A percentile compares a stretch with the other conserved stretches of the same genome.
phyloP scores from a whole-genome alignment of 2,113 vertebrate genomes.

The Labeo catla region DNA sequence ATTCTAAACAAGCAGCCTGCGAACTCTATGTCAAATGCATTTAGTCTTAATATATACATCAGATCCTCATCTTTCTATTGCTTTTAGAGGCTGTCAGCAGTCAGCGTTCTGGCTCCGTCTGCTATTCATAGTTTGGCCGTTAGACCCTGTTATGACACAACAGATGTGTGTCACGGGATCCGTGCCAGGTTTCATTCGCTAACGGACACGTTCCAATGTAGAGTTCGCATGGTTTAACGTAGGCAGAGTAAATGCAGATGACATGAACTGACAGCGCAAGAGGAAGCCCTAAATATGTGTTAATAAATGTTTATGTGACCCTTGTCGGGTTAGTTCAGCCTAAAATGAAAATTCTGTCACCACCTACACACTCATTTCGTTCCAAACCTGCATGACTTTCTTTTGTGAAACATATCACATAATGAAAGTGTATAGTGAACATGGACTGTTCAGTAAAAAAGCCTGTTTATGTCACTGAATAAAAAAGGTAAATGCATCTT shows the following conservation, averaged over 20 bases:
- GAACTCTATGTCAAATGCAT: constrained; percentile 11
- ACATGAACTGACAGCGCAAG: neutral
- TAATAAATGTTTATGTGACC: neutral
- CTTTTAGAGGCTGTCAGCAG: neutral
- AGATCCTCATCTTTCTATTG: constrained; percentile 9
- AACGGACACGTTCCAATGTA: neutral
- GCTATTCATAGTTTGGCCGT: neutral
- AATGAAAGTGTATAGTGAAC: neutral
- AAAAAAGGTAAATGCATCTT: too few species aligned
- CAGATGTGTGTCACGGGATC: constrained; percentile 5
- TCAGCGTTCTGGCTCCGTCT: neutral
- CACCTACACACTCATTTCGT: neutral
- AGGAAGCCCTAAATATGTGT: neutral
- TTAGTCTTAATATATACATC: constrained; percentile 19
- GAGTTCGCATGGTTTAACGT: neutral
- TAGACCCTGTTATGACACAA: constrained; percentile 10
- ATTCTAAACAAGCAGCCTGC: constrained; percentile 15
- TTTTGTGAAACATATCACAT: neutral
- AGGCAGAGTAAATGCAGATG: neutral
- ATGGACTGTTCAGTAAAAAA: neutral
- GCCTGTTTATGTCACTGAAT: too few species aligned
- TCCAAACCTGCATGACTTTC: neutral
- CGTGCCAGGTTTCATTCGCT: neutral
- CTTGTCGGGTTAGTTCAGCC: neutral
- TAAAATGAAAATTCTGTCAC: neutral